Evolutionary conservation across 1,140 invertebrate species (phyloP).

Genomic region (Mamestra configurata): DNA sequence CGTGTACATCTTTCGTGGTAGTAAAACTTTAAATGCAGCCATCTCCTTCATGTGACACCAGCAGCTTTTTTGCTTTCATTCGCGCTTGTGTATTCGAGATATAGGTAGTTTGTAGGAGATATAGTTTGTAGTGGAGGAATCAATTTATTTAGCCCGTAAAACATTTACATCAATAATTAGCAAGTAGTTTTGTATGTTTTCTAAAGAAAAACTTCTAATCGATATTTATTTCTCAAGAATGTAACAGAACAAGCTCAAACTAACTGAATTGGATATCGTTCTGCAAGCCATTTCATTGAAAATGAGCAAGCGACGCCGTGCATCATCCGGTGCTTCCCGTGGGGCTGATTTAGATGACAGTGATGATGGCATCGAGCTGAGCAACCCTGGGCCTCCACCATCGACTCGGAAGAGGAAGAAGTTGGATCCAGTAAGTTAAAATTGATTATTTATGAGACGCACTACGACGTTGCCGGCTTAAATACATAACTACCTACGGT

Average conservation of each 20-base stretch:
- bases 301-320: slow-evolving; percentile 91
- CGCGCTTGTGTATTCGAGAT: too few species aligned
- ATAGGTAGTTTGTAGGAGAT: too few species aligned
- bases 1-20: too few species aligned
- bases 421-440: slow-evolving; percentile 80
- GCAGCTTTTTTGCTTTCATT: too few species aligned
- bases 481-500: not conserved
- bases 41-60: too few species aligned
- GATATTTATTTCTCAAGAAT: not conserved
- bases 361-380: slow-evolving; percentile 79
- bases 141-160: not conserved
- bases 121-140: too few species aligned
- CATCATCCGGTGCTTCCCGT: slow-evolving; percentile 91
- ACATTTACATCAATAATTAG: not conserved
- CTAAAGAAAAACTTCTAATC: not conserved
- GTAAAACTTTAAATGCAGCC: too few species aligned
- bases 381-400: slow-evolving; percentile 80
- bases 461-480: not conserved
- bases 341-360: slow-evolving; percentile 87
- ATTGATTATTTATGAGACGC: not conserved
- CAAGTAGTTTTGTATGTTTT: not conserved
- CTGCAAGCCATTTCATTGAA: slow-evolving; percentile 12
- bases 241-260: not conserved
- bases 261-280: not conserved
- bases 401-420: slow-evolving; percentile 81